Percentiles rank a stretch among this genome's conserved stretches.
Conservation (phyloP, 2,113 vertebrate genomes). For the Phycodurus eques region DNA sequence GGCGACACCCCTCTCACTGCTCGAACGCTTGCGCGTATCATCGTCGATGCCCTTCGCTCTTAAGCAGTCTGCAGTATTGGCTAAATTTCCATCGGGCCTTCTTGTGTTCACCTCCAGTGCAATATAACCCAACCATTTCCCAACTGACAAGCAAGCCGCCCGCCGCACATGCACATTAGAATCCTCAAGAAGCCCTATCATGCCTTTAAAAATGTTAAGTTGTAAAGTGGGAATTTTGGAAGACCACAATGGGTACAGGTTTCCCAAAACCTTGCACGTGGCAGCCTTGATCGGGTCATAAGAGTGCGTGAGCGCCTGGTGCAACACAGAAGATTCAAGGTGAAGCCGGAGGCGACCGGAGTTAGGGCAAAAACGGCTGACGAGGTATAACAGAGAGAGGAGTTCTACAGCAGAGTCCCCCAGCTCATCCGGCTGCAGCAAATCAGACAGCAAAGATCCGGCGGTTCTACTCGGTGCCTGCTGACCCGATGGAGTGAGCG, state of each 20-base stretch:
- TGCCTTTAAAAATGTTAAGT: constrained; percentile 52
- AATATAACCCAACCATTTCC: constrained; percentile 68
- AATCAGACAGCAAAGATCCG: constrained; percentile 65
- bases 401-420: constrained; percentile 75
- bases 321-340: constrained; percentile 64
- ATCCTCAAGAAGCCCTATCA: constrained; percentile 61
- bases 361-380: constrained; percentile 61
- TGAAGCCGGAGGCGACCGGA: constrained; percentile 55
- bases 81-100: constrained; percentile 1
- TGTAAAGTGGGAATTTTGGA: constrained; percentile 1
- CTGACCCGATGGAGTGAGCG: not conserved
- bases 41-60: constrained; percentile 11
- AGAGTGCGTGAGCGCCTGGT: constrained; percentile 63
- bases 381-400: constrained; percentile 76
- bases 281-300: constrained; percentile 74
- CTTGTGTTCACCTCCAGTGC: constrained; percentile 23
- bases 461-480: constrained; percentile 48
- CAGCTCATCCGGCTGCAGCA: constrained; percentile 58
- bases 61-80: not conserved
- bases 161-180: constrained; percentile 55
- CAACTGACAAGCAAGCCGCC: constrained; percentile 61
- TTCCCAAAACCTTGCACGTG: constrained; percentile 81
- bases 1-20: constrained; percentile 4
- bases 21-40: constrained; percentile 15
- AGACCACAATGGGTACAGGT: constrained; percentile 53